Evolutionary conservation across 2,797 vertebrate species (phyloP).

Genomic region (Ficedula albicollis): DNA sequence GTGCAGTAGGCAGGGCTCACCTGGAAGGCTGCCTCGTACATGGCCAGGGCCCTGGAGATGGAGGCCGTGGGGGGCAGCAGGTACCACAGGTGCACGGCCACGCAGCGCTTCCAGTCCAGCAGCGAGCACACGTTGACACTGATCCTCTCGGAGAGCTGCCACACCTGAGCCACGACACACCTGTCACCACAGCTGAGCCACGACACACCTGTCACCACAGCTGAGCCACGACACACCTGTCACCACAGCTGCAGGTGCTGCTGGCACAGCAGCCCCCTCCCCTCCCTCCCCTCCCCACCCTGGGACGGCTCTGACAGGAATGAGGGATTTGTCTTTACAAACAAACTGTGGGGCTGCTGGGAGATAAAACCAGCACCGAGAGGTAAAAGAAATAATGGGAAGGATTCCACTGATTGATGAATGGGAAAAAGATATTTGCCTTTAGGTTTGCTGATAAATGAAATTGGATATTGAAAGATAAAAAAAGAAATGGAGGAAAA

Average conservation of each 20-base stretch:
- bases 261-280: background rate
- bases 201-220: conserved; percentile 78
- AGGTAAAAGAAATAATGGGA: no score
- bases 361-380: no score
- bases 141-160: conserved; percentile 84
- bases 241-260: background rate
- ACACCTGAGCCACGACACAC: conserved; percentile 79
- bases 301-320: no score
- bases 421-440: no score
- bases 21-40: conserved; percentile 90
- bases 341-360: no score
- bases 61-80: conserved; percentile 92
- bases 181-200: background rate
- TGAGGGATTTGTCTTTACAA: no score
- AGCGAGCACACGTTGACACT: conserved; percentile 87
- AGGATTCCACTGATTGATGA: no score
- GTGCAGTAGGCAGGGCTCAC: conserved; percentile 49
- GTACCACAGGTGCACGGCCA: conserved; percentile 94
- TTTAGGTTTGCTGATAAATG: no score
- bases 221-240: conserved; percentile 48
- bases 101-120: conserved; percentile 92
- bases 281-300: no score
- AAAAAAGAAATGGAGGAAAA: no score
- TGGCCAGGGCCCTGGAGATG: conserved; percentile 84
- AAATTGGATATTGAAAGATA: no score